Evolutionary conservation across 2,113 vertebrate species (phyloP).

Genomic region (Orthochromis indermauri): DNA sequence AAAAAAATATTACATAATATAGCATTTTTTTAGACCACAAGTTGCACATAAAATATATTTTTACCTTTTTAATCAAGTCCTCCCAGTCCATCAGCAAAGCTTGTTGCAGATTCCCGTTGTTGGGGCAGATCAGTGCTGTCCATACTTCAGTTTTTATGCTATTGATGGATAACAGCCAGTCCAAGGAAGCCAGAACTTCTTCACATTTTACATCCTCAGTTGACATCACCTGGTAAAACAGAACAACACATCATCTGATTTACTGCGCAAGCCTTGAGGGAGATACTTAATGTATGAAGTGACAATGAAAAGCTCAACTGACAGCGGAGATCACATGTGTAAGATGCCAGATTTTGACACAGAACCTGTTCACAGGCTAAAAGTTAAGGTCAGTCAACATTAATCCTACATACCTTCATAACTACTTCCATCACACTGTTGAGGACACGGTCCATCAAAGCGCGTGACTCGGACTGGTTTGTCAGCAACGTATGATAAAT

Average conservation of each 20-base stretch:
- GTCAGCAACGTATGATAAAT: slow-evolving; percentile 18
- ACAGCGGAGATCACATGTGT: background rate
- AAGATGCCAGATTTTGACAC: background rate
- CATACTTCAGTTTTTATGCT: slow-evolving; percentile 30
- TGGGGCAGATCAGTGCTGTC: slow-evolving; percentile 46
- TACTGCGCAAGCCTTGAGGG: background rate
- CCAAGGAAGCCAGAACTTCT: slow-evolving; percentile 32
- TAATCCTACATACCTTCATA: slow-evolving; percentile 22
- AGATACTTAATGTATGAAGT: background rate
- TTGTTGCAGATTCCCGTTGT: background rate
- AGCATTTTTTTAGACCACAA: background rate
- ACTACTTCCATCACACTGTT: slow-evolving; percentile 20
- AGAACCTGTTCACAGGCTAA: background rate
- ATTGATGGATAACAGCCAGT: slow-evolving; percentile 46
- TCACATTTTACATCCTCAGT: slow-evolving; percentile 23
- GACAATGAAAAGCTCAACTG: background rate
- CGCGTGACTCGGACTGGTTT: slow-evolving; percentile 31
- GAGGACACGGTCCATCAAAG: slow-evolving; percentile 17
- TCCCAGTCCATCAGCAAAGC: slow-evolving; percentile 14
- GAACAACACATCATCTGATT: background rate
- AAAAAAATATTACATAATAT: background rate
- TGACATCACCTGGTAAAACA: background rate
- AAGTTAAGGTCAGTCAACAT: background rate
- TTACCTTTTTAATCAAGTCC: slow-evolving; percentile 52
- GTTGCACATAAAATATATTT: background rate